Percentiles rank a stretch among this genome's conserved stretches.
Evolutionary conservation across 2,113 vertebrate genomes (phyloP).

Genomic region (Epinephelus fuscoguttatus): DNA sequence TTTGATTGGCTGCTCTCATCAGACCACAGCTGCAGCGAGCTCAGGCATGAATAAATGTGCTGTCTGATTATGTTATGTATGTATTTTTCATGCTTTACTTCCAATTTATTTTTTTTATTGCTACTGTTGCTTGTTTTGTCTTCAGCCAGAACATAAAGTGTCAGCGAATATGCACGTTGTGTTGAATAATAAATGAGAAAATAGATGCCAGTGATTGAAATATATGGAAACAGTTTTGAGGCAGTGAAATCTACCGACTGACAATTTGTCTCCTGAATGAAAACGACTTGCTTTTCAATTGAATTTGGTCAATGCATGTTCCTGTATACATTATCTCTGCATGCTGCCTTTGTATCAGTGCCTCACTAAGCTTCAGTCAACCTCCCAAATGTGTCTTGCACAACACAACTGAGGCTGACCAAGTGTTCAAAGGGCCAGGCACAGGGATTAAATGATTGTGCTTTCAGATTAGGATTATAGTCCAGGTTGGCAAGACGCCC

Average conservation of each 20-base stretch:
- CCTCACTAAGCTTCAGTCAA: constrained; percentile 11
- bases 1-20: constrained; percentile 74
- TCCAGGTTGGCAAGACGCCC: constrained; percentile 34
- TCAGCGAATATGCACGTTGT: background rate
- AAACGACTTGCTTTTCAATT: background rate
- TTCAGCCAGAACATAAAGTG: constrained; percentile 7
- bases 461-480: constrained; percentile 61
- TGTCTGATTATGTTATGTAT: constrained; percentile 39
- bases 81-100: constrained; percentile 20
- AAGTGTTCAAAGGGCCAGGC: constrained; percentile 31
- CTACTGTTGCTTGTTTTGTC: background rate
- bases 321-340: background rate
- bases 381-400: background rate
- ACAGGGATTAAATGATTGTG: constrained; percentile 39
- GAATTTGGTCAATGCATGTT: background rate
- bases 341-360: constrained; percentile 5
- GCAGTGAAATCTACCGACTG: constrained; percentile 16
- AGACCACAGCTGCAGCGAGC: constrained; percentile 75
- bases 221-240: constrained; percentile 12
- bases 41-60: constrained; percentile 58
- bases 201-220: background rate
- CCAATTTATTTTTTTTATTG: background rate
- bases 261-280: constrained; percentile 15
- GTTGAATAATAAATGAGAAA: constrained; percentile 60
- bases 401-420: constrained; percentile 13